A percentile compares a stretch with the other conserved stretches of the same genome.
phyloP scores from a whole-genome alignment of 1,140 invertebrate genomes.

The Drosophila gunungcola region DNA sequence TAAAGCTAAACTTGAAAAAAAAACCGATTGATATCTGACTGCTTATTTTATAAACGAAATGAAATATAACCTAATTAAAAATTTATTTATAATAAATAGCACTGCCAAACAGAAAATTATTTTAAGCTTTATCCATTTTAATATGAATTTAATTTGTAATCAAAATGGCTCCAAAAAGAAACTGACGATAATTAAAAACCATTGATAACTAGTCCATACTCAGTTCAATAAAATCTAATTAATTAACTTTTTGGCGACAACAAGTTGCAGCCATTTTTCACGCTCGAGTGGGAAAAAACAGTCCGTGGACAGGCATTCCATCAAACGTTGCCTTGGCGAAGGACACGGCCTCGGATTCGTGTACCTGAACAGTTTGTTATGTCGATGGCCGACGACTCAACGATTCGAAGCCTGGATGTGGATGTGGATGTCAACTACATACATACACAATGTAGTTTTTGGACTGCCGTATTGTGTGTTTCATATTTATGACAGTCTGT shows the following conservation, averaged over 20 bases:
- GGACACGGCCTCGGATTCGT: constrained; percentile 23
- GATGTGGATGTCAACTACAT: constrained; percentile 38
- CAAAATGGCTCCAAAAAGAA: constrained; percentile 12
- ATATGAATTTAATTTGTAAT: constrained; percentile 3
- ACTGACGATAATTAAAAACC: constrained; percentile 26
- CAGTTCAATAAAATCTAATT: constrained; percentile 33
- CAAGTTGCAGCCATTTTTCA: constrained; percentile 38
- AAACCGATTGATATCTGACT: background rate
- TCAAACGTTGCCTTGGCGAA: constrained; percentile 74
- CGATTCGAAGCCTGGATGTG: constrained; percentile 39
- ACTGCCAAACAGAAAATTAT: background rate
- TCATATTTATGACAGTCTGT: constrained; percentile 79
- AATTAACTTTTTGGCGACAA: constrained; percentile 47
- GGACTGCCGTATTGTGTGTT: constrained; percentile 54
- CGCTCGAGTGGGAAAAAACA: constrained; percentile 32
- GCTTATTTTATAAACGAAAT: background rate
- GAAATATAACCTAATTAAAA: background rate
- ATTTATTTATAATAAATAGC: too few relatives aligned
- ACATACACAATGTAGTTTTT: constrained; percentile 51
- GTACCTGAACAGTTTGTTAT: constrained; percentile 66
- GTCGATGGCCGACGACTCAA: constrained; percentile 42
- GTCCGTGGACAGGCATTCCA: constrained; percentile 49
- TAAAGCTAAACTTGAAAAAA: too few relatives aligned
- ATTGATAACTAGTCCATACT: constrained; percentile 2
- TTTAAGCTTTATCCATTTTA: background rate